phyloP scores from a whole-genome alignment of 2,797 vertebrate genomes.

The Poecilia velifera region DNA sequence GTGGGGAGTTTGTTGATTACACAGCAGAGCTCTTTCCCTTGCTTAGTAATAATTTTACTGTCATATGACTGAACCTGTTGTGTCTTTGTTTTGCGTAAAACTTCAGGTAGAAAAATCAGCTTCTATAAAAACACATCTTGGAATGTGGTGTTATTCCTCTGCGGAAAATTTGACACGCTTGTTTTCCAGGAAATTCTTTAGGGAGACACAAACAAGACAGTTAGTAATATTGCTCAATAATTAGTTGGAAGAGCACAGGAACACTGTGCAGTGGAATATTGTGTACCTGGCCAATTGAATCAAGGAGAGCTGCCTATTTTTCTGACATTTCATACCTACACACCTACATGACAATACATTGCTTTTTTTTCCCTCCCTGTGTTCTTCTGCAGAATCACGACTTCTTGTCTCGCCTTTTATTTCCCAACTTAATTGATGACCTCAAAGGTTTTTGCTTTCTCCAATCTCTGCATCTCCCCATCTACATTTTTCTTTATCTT shows the following conservation, averaged over 20 bases:
- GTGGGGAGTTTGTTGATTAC: neutral
- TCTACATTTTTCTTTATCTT: conserved; percentile 46
- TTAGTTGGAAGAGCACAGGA: neutral
- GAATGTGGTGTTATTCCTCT: neutral
- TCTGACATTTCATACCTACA: neutral
- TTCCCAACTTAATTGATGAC: conserved; percentile 32
- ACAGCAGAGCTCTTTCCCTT: neutral
- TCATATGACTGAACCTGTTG: neutral
- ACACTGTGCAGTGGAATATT: conserved; percentile 5
- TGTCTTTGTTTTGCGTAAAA: conserved; percentile 1
- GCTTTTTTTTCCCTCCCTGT: neutral
- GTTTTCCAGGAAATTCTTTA: neutral
- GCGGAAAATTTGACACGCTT: neutral
- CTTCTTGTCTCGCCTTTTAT: neutral
- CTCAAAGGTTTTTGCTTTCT: conserved; percentile 29
- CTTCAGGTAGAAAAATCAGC: neutral
- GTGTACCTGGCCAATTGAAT: conserved; percentile 2
- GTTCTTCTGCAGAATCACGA: neutral
- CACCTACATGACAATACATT: neutral
- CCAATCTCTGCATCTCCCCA: conserved; percentile 35
- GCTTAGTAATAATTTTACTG: neutral
- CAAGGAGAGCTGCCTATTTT: neutral
- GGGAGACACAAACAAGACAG: conserved; percentile 9
- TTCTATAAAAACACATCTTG: neutral
- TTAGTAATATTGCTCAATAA: conserved; percentile 14